Base-by-base conservation (phyloP, 2,797 vertebrate genomes). In the Myotis planiceps region DNA sequence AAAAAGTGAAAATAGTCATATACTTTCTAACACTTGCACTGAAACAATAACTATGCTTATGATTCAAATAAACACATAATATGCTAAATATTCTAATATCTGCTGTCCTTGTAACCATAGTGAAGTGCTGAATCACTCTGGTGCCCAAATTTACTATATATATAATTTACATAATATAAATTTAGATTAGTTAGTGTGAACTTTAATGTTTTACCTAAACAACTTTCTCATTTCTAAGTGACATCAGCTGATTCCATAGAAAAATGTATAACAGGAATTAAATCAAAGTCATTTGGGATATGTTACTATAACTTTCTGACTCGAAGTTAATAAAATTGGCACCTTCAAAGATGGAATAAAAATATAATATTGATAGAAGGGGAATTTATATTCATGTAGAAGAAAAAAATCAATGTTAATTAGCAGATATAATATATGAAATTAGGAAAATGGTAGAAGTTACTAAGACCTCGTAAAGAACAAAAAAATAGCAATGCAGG, bases 141-240 rank as follows among this genome's bases (percentile, higher is more conserved):
- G 27, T 82, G 19, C 9, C 16, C 12, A 0, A 10, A 82, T 75
- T 82, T 58, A 89, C 86, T 78, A 23, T 10, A 66, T 69, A 47
- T 79, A 10, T 6, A 58, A 75, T 79, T 94, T 82, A 69, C 2
- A 55, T 42, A 86, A 81, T 45, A 69, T 66, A 90, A 96, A 88
- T 58, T 7, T 21, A 81, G 12, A 63, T 88, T 65, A 32, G 2
- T 91, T 60, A 66, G 27, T 25, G 13, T 89, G 65, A 95, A 89
- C 13, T 95, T 42, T 60, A 84, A 68, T 72, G 9, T 66, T 27
- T 68, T 86, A 37, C 39, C 53, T 37, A 76, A 76, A 47, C 32
- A 83, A 34, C 3, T 79, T 82, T 85, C 69, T 96, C 15, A 60
- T 72, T 87, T 89, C n/a, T 79, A 45, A 88, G 6, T 66, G 76